phyloP scores from a whole-genome alignment of 2,797 vertebrate species.

The Poeciliopsis infans region DNA sequence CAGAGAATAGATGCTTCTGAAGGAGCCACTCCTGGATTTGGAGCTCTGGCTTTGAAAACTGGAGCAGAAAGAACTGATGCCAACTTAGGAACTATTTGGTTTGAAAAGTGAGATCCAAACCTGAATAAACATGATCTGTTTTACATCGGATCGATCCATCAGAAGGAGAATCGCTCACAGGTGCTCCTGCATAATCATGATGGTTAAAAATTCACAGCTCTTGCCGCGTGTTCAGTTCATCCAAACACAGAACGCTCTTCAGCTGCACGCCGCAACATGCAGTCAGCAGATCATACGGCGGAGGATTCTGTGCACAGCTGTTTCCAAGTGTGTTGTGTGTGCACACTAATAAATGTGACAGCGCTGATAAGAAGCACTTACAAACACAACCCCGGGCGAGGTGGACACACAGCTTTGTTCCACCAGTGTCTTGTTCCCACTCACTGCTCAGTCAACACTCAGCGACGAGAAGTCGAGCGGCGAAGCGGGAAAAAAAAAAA shows the following conservation, averaged over 20 bases:
- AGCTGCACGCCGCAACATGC: not conserved
- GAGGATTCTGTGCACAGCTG: conserved; percentile 1
- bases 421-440: conserved; percentile 5
- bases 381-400: not conserved
- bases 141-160: conserved; percentile 13
- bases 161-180: conserved; percentile 19
- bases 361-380: conserved; percentile 41
- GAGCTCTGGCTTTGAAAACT: not conserved
- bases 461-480: conserved; percentile 5
- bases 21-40: not conserved
- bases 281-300: conserved; percentile 23
- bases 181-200: conserved; percentile 39
- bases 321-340: conserved; percentile 24
- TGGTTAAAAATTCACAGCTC: conserved; percentile 1
- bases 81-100: not conserved
- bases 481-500: not conserved
- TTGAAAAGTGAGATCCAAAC: conserved; percentile 14
- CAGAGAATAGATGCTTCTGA: not conserved
- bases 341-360: conserved; percentile 30
- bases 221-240: not conserved
- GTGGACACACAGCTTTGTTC: conserved; percentile 1
- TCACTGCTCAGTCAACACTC: conserved; percentile 2
- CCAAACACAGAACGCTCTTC: conserved; percentile 9
- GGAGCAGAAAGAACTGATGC: not conserved
- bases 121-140: conserved; percentile 55